Evolutionary conservation across 2,888 invertebrate species (phyloP), one percentile per base, ranked within the genome.

Genomic region (Blastobasis adustella): DNA sequence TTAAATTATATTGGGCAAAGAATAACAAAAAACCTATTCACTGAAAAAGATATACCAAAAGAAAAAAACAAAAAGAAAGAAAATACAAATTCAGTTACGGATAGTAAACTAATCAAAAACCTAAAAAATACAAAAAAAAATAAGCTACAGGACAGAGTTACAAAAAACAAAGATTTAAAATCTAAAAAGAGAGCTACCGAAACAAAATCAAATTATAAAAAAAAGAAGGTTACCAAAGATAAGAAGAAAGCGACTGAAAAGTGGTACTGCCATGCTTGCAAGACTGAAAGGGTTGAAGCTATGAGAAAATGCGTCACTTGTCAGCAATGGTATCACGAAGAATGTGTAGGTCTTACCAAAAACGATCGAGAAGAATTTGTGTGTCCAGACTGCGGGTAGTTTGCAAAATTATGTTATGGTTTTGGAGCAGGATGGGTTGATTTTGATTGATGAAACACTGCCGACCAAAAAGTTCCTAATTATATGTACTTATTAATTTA

Each of bases 1-100:
- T 45, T 58, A 40, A 54, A 58, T 51, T 55, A 56, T 50, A 58
- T 38, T 10, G 56, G 58, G 10, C 54, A 56, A 49, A 49, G 49
- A 50, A 43, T 58, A 40, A 56, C 56, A 10, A 56, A 53, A 50
- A 54, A 56, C 49, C 40, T 58, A 37, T 56, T 58, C 49, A 8
- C 10, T 9, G 42, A 42, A 40, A 40, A 40, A 40, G 9, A 40
- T 1, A 40, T 9, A 40, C 6, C 9, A 40, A 40, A 8, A 6
- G 6, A 40, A 9, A 40, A 42, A 42, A 42, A 42, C n/a, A 10
- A 42, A 42, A 42, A 10, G 9, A 42, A 6, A 9, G 42, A 42
- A 42, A 42, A 42, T 42, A 8, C 9, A 42, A 9, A 8, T 23
- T 23, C 23, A 42, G 5, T 8, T n/a, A 42, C 6, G 42, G 9